Evolutionary conservation across 1,140 invertebrate genomes (phyloP).

Genomic region (Aricia agestis): DNA sequence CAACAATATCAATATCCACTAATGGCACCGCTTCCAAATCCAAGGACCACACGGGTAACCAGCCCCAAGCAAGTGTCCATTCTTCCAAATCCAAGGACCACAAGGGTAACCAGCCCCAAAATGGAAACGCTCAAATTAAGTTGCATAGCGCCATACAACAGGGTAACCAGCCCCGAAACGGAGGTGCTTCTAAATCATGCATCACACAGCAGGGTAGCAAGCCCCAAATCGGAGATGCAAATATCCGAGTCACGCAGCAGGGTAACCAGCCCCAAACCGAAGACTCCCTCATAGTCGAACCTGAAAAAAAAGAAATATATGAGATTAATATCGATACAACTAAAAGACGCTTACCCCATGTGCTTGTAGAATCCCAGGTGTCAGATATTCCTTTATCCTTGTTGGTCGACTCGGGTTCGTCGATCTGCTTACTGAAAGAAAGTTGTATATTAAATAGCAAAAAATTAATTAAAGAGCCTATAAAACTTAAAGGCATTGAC

Average conservation of each 20-base stretch:
- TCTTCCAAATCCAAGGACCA: too few species aligned
- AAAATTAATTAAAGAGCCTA: conserved; percentile 22
- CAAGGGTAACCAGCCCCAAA: conserved; percentile 21
- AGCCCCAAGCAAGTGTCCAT: too few species aligned
- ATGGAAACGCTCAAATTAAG: neutral
- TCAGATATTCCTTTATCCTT: conserved; percentile 22
- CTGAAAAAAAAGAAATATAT: conserved; percentile 18
- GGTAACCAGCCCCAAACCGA: conserved; percentile 26
- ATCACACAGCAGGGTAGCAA: conserved; percentile 21
- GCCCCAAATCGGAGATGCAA: conserved; percentile 20
- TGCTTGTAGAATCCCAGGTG: conserved; percentile 20
- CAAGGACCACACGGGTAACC: too few species aligned
- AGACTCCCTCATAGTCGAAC: neutral
- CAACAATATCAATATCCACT: neutral
- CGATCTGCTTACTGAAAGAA: conserved; percentile 21
- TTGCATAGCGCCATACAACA: neutral
- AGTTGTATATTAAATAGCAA: conserved; percentile 4
- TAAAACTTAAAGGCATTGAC: conserved; percentile 24
- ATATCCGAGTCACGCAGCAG: conserved; percentile 15
- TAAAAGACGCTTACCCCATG: conserved; percentile 23
- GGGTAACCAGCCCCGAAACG: conserved; percentile 20
- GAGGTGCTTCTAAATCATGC: neutral
- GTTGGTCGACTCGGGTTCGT: conserved; percentile 24
- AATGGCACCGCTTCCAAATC: neutral
- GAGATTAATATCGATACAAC: conserved; percentile 25